These are phyloP conservation scores for Nudaria mundana DNA, from an alignment of 2,888 invertebrate species.

Conservation along the genomic window DNA sequence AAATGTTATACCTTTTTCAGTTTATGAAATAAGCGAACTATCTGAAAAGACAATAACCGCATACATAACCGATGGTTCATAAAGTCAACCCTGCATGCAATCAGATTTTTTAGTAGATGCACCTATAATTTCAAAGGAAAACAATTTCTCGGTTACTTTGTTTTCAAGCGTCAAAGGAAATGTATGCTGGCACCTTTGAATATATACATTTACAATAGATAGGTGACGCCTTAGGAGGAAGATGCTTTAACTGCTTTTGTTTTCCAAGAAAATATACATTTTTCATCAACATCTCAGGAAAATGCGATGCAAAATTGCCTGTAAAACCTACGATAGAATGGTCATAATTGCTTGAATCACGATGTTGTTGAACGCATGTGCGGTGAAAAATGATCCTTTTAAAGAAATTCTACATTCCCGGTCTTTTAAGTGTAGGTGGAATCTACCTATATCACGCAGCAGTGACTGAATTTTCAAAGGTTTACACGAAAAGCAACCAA, in stretches of 20 bases:
- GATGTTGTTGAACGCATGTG: conserved; percentile 33
- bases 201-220: no score
- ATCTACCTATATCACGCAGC: no score
- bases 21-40: no score
- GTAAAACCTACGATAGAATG: conserved; percentile 46
- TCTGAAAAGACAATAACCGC: no score
- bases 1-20: no score
- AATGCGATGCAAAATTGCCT: conserved; percentile 59
- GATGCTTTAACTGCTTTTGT: conserved; percentile 67
- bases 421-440: no score
- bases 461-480: no score
- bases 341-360: conserved; percentile 55
- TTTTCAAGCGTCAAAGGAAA: conserved; percentile 60
- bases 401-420: conserved; percentile 47
- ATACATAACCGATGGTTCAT: conserved; percentile 43
- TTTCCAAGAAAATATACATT: conserved; percentile 66
- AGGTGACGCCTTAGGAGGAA: conserved; percentile 64
- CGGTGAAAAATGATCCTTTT: conserved; percentile 55
- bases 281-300: conserved; percentile 49
- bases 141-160: conserved; percentile 74
- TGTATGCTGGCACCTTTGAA: conserved; percentile 59
- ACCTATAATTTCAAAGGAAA: conserved; percentile 55
- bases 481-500: no score
- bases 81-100: no score
- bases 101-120: no score